Evolutionary conservation across 2,888 invertebrate genomes (phyloP).

Genomic region (Limnephilus marmoratus): DNA sequence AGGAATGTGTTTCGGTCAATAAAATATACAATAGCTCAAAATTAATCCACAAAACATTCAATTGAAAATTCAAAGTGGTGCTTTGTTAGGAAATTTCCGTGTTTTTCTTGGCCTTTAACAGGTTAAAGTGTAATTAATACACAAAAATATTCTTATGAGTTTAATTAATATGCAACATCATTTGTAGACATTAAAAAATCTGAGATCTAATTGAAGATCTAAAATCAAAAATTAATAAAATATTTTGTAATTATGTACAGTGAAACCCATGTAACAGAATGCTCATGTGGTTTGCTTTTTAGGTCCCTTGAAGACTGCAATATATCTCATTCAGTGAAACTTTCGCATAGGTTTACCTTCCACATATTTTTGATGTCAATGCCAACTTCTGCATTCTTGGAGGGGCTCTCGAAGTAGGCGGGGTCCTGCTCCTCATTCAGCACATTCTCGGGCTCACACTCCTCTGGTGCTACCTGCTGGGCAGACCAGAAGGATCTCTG

Average conservation of each 20-base stretch:
- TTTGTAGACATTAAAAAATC: neutral
- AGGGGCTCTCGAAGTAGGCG: slow-evolving; percentile 69
- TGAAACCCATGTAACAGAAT: too few species aligned
- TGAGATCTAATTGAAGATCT: too few species aligned
- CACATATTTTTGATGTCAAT: slow-evolving; percentile 72
- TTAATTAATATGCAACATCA: neutral
- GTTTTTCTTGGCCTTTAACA: too few species aligned
- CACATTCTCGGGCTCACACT: neutral
- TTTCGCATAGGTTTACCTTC: slow-evolving; percentile 68
- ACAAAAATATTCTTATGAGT: neutral
- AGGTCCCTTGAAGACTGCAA: too few species aligned
- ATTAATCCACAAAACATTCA: too few species aligned
- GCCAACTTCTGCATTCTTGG: slow-evolving; percentile 69
- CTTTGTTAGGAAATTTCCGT: too few species aligned
- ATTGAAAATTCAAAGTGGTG: too few species aligned
- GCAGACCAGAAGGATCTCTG: neutral
- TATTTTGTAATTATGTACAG: too few species aligned
- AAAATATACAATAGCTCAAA: too few species aligned
- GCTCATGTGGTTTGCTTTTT: neutral
- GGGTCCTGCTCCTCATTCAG: slow-evolving; percentile 15
- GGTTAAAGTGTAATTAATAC: neutral
- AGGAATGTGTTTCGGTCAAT: too few species aligned
- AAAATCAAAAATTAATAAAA: too few species aligned
- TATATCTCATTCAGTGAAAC: neutral
- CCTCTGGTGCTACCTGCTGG: slow-evolving; percentile 28